Conservation (phyloP, 2,113 vertebrate genomes). For the Gymnarchus niloticus region DNA sequence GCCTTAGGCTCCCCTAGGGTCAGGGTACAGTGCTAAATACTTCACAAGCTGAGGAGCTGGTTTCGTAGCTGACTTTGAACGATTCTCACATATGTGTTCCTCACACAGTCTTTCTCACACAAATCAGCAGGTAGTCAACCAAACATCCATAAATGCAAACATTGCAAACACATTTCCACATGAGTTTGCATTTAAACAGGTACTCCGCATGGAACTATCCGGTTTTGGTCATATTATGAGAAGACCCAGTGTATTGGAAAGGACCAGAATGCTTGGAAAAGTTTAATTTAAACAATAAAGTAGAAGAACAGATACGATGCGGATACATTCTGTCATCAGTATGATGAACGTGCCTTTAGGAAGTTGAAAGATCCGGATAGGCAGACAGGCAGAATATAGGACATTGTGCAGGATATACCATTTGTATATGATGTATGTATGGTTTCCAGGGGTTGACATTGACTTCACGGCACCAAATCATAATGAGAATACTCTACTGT, state of each 20-base stretch:
- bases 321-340: not conserved
- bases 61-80: not conserved
- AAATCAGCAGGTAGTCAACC: too few relatives aligned
- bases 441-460: too few relatives aligned
- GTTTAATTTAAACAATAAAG: not conserved
- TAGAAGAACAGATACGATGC: not conserved
- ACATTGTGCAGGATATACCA: not conserved
- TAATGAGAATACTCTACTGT: not conserved
- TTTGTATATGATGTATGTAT: too few relatives aligned
- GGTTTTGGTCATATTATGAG: not conserved
- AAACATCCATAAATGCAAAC: too few relatives aligned
- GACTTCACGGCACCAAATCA: not conserved
- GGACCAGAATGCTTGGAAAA: not conserved
- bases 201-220: too few relatives aligned
- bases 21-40: not conserved
- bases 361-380: not conserved
- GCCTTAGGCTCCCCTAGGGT: not conserved
- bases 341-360: not conserved
- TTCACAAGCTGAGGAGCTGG: not conserved
- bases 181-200: too few relatives aligned
- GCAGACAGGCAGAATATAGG: not conserved
- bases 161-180: too few relatives aligned
- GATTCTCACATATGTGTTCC: not conserved
- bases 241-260: not conserved
- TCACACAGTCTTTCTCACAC: not conserved